These are phyloP conservation scores for Heloderma charlesbogerti DNA, from an alignment of 2,113 vertebrate species.

Conservation along the genomic window DNA sequence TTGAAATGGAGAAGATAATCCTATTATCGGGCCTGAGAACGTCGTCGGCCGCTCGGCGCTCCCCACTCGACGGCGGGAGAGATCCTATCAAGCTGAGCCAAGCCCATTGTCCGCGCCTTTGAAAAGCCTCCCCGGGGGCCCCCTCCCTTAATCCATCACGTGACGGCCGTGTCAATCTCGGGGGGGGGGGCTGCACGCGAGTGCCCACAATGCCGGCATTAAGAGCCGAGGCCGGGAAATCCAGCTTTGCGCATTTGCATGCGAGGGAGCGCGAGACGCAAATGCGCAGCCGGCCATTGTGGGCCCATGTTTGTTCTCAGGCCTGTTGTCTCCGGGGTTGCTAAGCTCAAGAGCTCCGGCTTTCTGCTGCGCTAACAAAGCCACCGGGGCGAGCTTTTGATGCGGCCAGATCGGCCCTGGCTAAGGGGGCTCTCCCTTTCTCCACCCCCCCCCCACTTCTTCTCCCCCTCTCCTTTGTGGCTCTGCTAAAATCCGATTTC, in stretches of 20 bases:
- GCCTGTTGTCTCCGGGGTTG: slow-evolving; percentile 80
- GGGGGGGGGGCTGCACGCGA: slow-evolving; percentile 85
- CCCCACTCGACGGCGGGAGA: slow-evolving; percentile 63
- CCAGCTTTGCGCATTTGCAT: slow-evolving; percentile 82
- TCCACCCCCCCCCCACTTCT: neutral
- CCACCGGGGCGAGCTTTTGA: slow-evolving; percentile 75
- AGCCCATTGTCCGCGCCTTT: slow-evolving; percentile 71
- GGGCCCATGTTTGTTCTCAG: slow-evolving; percentile 81
- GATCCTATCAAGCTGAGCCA: slow-evolving; percentile 60
- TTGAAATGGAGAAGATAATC: slow-evolving; percentile 83
- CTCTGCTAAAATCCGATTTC: slow-evolving; percentile 56
- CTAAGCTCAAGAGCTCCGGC: slow-evolving; percentile 70
- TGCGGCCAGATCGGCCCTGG: slow-evolving; percentile 65
- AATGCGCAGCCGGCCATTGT: slow-evolving; percentile 70
- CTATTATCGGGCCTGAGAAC: slow-evolving; percentile 75
- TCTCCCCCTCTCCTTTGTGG: slow-evolving; percentile 7
- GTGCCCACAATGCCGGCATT: slow-evolving; percentile 84
- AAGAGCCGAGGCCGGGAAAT: slow-evolving; percentile 72
- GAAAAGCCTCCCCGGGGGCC: slow-evolving; percentile 62
- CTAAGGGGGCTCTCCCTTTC: neutral
- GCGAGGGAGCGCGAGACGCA: slow-evolving; percentile 46
- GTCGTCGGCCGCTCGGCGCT: slow-evolving; percentile 59
- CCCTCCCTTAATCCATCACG: slow-evolving; percentile 83
- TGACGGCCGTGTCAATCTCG: slow-evolving; percentile 81
- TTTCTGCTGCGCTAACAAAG: slow-evolving; percentile 85